A percentile compares a stretch with the other conserved stretches of the same genome.
Conservation (phyloP, 2,113 vertebrate genomes). For the Hemiscyllium ocellatum region DNA sequence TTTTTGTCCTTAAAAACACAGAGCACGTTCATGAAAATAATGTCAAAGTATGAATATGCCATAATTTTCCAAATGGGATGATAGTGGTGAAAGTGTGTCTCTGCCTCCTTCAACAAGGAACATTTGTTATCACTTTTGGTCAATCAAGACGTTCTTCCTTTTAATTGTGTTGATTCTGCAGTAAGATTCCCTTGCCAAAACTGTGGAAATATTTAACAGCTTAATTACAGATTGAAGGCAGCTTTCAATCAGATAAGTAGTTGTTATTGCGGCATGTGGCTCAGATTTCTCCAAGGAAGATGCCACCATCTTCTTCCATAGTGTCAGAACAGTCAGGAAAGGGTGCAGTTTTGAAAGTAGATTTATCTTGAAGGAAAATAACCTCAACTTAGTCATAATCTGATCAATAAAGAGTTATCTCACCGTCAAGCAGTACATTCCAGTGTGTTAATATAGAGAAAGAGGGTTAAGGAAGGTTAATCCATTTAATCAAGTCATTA, state of each 20-base stretch:
- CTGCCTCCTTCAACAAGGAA: not conserved
- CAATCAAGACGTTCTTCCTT: not conserved
- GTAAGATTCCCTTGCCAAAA: not conserved
- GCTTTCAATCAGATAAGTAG: not conserved
- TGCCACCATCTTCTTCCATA: not conserved
- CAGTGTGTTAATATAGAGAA: not conserved
- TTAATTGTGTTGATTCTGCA: not conserved
- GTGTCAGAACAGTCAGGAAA: not conserved
- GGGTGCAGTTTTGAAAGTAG: not conserved
- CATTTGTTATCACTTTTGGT: not conserved
- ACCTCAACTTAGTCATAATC: not conserved
- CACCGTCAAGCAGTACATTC: not conserved
- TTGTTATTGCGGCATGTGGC: not conserved
- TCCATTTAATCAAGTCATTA: conserved; percentile 24
- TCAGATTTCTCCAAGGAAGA: not conserved
- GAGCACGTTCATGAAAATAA: not conserved
- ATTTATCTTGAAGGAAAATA: not conserved
- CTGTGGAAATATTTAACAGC: not conserved
- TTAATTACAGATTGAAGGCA: not conserved
- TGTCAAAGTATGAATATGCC: not conserved
- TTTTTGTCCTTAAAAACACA: not conserved
- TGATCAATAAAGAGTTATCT: not conserved
- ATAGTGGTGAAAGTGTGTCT: not conserved
- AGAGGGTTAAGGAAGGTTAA: conserved; percentile 5
- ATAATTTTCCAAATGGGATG: not conserved